Base-by-base conservation (phyloP, 2,888 invertebrate species). In the Cheilosia vernalis region DNA sequence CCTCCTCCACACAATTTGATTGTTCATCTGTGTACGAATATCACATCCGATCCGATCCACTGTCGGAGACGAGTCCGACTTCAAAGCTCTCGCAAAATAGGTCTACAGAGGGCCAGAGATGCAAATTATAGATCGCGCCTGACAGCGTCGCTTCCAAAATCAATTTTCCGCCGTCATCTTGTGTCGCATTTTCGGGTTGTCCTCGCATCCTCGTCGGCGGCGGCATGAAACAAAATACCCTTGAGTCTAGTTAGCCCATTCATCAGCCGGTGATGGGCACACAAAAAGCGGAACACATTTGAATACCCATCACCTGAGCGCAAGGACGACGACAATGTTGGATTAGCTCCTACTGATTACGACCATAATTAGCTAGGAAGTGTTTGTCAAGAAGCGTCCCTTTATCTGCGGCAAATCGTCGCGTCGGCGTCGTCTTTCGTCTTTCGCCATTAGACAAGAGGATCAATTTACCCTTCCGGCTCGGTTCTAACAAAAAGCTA, bases 401-500 rank as follows among this genome's bases (percentile, higher is more conserved):
- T 82, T 77, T 70, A 70, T 63, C n/a, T 42, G 1, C 21, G 17
- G 10, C 63, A 42, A 19, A 51, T 19, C 33, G 13, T 66, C 47
- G 17, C 47, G 17, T 17, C 7, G 17, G 15, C 44, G 15, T n/a
- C n/a, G n/a, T 17, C 44, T n/a, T 27, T 37, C 6, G 21, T n/a
- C 7, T 15, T 7, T 44, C 33, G 55, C 69, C 55, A 47, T 73
- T 66, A 73, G 67, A 79, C 73, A 79, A 73, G 74, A 76, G 70
- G 81, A 85, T 85, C 85, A 85, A 85, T 85, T 85, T 85, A 85
- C 85, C 77, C 85, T 85, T 85, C 85, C 85, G 85, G 85, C 66
- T 69, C 40, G 55, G 73, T 61, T 78, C 42, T 24, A 27, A 30
- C 24, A 56, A 63, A 79, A 85, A 77, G 76, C 70, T 67, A 70